Conservation (phyloP, 2,113 vertebrate genomes). For the Steatornis caripensis region DNA sequence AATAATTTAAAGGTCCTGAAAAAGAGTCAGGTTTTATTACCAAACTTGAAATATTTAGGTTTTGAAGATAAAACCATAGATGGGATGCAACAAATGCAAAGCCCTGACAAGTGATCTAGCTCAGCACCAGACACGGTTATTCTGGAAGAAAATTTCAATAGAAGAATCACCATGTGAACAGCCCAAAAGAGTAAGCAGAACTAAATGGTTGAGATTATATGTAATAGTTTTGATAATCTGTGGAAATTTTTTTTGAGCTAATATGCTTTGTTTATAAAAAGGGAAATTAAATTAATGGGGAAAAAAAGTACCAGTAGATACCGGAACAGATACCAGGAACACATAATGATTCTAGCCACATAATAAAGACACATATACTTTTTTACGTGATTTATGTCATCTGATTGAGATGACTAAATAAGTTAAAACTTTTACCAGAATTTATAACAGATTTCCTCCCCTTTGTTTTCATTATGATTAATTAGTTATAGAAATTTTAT, state of each 20-base stretch:
- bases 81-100: not conserved
- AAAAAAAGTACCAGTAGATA: not conserved
- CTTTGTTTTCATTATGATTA: not conserved
- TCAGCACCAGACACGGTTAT: not conserved
- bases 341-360: not conserved
- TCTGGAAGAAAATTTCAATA: not conserved
- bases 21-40: not conserved
- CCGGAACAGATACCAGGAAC: not conserved
- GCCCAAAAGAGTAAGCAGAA: not conserved
- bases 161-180: not conserved
- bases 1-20: not conserved
- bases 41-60: not conserved
- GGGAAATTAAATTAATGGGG: not conserved
- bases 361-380: not conserved
- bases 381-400: not conserved
- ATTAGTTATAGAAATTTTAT: not conserved
- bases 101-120: not conserved
- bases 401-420: not conserved
- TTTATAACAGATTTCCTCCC: not conserved
- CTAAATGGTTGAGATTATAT: not conserved
- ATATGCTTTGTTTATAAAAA: not conserved
- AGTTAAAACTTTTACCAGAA: not conserved
- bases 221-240: not conserved
- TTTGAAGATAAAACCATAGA: not conserved
- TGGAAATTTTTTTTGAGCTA: not conserved